Conservation (phyloP, 1,140 invertebrate species). For the Listronotus oregonensis region DNA sequence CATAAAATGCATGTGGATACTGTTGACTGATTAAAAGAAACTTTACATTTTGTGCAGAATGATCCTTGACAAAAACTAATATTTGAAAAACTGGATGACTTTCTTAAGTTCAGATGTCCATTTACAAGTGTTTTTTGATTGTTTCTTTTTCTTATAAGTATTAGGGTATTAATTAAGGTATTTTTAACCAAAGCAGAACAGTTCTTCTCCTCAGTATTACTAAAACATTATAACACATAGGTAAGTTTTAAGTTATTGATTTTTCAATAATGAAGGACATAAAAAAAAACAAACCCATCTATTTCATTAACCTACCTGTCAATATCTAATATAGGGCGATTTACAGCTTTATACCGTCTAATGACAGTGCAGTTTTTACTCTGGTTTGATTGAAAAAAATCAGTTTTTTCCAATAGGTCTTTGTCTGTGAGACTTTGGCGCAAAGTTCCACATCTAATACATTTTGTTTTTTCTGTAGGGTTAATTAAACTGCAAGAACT, state of each 20-base stretch:
- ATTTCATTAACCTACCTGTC: constrained; percentile 8
- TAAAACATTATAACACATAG: constrained; percentile 36
- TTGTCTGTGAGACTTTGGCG: constrained; percentile 43
- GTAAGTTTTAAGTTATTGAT: constrained; percentile 39
- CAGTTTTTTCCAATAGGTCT: constrained; percentile 24
- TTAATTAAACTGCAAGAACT: constrained; percentile 83
- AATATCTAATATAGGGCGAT: constrained; percentile 3
- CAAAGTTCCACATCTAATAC: constrained; percentile 74
- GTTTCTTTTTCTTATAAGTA: constrained; percentile 26
- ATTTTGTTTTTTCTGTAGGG: constrained; percentile 77
- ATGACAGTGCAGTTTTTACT: constrained; percentile 48
- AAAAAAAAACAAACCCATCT: constrained; percentile 4
- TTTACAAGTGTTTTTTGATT: constrained; percentile 11
- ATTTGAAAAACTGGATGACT: constrained; percentile 37
- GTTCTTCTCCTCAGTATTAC: constrained; percentile 33
- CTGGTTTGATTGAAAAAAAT: constrained; percentile 21
- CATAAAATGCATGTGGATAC: constrained; percentile 45
- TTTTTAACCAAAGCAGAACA: constrained; percentile 41
- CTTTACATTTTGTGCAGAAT: constrained; percentile 34
- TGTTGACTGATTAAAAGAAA: constrained; percentile 34
- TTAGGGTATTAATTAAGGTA: constrained; percentile 37
- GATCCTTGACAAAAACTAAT: constrained; percentile 14
- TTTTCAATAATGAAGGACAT: constrained; percentile 35
- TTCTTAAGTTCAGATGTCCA: constrained; percentile 20
- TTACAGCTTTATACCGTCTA: constrained; percentile 35